Conservation (phyloP, 2,888 invertebrate species). For the Hedya salicella region DNA sequence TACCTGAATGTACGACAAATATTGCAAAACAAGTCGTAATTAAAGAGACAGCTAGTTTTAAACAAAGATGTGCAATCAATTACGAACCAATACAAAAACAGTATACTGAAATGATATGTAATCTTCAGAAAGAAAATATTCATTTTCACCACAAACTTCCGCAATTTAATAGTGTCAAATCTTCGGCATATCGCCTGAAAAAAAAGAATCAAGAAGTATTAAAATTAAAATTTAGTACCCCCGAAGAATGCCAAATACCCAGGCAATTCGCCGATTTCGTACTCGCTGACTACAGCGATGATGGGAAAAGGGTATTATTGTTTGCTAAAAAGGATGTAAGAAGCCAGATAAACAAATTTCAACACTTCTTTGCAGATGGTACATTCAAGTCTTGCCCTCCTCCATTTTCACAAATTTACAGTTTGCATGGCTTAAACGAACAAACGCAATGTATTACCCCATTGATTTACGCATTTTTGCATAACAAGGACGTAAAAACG, state of each 20-base stretch:
- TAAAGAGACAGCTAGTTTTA: neutral
- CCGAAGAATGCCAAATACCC: too few species aligned
- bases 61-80: conserved; percentile 5
- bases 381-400: too few species aligned
- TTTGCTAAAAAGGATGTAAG: too few species aligned
- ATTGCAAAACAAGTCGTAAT: neutral
- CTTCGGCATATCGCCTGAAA: conserved; percentile 1
- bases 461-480: conserved; percentile 10
- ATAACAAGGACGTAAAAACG: neutral
- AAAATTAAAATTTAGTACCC: too few species aligned
- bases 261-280: conserved; percentile 1
- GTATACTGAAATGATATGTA: conserved; percentile 1
- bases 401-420: conserved; percentile 12
- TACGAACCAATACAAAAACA: too few species aligned
- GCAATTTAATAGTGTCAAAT: too few species aligned
- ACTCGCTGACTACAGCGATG: too few species aligned
- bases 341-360: too few species aligned
- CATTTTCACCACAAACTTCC: too few species aligned
- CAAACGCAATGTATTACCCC: conserved; percentile 3
- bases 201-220: too few species aligned
- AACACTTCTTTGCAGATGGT: too few species aligned
- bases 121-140: too few species aligned
- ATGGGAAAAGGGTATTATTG: conserved; percentile 3
- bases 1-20: conserved; percentile 4
- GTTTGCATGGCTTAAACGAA: conserved; percentile 2